phyloP scores from a whole-genome alignment of 2,113 vertebrate genomes.

The Amblyornis subalaris region DNA sequence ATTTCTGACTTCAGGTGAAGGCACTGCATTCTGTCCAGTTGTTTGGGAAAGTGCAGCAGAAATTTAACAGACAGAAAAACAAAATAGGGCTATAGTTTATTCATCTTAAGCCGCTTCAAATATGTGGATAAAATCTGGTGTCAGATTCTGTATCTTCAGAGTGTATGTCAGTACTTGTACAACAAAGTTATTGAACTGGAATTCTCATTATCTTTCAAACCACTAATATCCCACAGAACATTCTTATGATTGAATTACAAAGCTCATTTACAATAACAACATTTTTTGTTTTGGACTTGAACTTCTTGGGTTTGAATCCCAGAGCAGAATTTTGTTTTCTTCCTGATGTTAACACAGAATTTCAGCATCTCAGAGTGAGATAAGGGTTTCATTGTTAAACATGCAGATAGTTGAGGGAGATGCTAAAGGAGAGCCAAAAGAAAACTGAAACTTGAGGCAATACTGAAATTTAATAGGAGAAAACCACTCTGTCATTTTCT shows the following conservation, averaged over 20 bases:
- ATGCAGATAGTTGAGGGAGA: background rate
- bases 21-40: background rate
- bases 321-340: background rate
- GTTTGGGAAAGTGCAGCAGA: background rate
- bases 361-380: background rate
- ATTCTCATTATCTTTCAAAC: slow-evolving; percentile 17
- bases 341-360: background rate
- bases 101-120: background rate
- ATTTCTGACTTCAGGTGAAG: background rate
- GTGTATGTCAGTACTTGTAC: background rate
- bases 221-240: background rate
- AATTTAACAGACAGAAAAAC: background rate
- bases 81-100: background rate
- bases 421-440: background rate
- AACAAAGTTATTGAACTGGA: slow-evolving; percentile 15
- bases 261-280: background rate
- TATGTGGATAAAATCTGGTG: background rate
- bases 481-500: background rate
- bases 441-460: background rate
- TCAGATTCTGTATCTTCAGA: background rate
- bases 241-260: background rate
- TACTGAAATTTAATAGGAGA: background rate
- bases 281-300: background rate
- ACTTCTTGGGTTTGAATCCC: background rate
- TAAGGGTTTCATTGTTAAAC: background rate